Evolutionary conservation across 2,888 invertebrate genomes (phyloP), one percentile per base, ranked within the genome.

Genomic region (Dynastes tityus): DNA sequence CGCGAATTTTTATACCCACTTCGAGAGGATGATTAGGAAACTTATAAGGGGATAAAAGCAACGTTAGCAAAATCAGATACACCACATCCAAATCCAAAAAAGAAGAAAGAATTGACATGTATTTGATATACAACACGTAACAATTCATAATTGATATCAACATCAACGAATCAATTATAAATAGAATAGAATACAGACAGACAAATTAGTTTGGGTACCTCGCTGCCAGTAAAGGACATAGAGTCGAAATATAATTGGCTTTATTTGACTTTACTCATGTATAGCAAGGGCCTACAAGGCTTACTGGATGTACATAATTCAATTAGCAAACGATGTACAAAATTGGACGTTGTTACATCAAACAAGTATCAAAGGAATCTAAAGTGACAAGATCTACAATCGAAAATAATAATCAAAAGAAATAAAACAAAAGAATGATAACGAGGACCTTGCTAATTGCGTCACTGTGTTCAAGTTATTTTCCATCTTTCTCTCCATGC

Each of bases 1-100:
- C 70, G 29, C 53, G 53, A n/a, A 53, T 53, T 55, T 70, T 53
- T 70, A 51, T 53, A 9, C 16, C 29, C 63, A 55, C 13, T n/a
- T 22, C 55, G n/a, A n/a, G 3, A 16, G 22, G 22, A 55, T n/a
- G 16, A 55, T 55, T 22, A 16, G 55, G 55, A n/a, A 45, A 45
- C 45, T 45, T 45, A 45, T 45, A 2, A 11, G 11, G 45, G 45
- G 11, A 9, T 45, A 45, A 45, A 45, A 45, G 45, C 45, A 45
- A 45, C 45, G 45, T 45, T 2, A 32, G 0, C 32, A 32, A 32
- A 32, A 32, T 32, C 32, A 32, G 32, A 5, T 32, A 32, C 32
- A 32, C 32, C 5, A 11, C 11, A 45, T 45, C 45, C 45, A 45
- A 45, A 45, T 45, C 8, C 8, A 9, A 45, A 45, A 9, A 45